phyloP scores from a whole-genome alignment of 2,888 invertebrate species.

The Suillia variegata region DNA sequence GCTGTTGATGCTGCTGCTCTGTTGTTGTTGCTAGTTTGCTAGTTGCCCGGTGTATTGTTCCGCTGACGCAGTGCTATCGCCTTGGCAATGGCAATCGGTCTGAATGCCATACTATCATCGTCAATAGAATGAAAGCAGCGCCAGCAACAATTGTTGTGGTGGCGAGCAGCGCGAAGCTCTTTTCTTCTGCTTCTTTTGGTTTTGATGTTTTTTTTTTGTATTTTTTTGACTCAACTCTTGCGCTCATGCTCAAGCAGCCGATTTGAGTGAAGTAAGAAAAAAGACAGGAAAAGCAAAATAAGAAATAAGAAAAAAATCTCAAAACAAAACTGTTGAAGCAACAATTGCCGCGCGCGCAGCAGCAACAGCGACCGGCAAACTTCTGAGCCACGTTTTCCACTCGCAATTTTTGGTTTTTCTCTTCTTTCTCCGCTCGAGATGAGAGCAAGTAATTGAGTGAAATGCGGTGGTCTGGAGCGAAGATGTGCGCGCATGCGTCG shows the following conservation, averaged over 20 bases:
- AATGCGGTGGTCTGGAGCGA: neutral
- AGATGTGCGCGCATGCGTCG: neutral
- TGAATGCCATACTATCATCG: constrained; percentile 42
- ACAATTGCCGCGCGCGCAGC: neutral
- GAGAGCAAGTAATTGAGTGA: neutral
- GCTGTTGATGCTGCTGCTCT: constrained; percentile 9
- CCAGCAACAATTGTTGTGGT: constrained; percentile 2
- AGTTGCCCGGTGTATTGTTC: neutral
- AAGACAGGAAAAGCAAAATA: neutral
- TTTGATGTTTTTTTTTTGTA: too few relatives aligned
- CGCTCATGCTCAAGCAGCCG: neutral
- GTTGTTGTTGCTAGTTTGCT: constrained; percentile 9
- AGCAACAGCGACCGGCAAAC: neutral
- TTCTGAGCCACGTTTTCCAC: neutral
- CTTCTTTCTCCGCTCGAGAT: neutral
- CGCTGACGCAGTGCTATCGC: constrained; percentile 50
- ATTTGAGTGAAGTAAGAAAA: neutral
- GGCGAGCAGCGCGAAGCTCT: constrained; percentile 1
- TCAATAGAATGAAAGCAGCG: constrained; percentile 7
- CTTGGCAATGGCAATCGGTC: constrained; percentile 57
- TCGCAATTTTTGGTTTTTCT: neutral
- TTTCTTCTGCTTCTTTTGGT: too few relatives aligned
- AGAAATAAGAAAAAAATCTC: neutral
- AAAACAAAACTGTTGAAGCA: neutral
- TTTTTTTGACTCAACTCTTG: neutral